Base-by-base conservation (phyloP, 2,888 invertebrate genomes). In the Pterobdella sp. region DNA sequence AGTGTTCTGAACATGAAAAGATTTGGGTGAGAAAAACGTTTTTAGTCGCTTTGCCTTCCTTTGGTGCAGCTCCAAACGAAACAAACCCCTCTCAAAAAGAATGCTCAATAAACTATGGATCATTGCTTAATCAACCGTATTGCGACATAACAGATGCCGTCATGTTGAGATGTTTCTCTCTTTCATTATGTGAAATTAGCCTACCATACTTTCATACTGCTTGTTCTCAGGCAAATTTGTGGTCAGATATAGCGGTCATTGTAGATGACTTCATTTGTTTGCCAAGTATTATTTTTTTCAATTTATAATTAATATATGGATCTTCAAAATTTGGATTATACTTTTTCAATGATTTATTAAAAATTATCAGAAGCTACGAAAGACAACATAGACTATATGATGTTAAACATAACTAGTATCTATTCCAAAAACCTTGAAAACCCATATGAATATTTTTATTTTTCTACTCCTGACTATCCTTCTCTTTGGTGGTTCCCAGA, bases 121-220 rank as follows among this genome's bases (percentile, higher is more conserved):
- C 60, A 3, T n/a, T 56, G 4, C 60, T 56, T 7, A 22, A 7
- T 26, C 60, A 56, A 22, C 60, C 60, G n/a, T 56, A 56, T 26
- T 56, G 60, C n/a, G 60, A 56, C 60, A 56, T 56, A 4, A 56
- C 60, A 3, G 60, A 56, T 3, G 60, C n/a, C 4, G 60, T 56
- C 4, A 26, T 56, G 4, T 18, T 56, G n/a, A 56, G n/a, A 22
- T 56, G 60, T 26, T 56, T 26, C 14, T 14, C 18, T 26, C n/a
- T 56, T 3, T 18, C n/a, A 22, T 26, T 4, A 26, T 56, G 60
- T 56, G 60, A 56, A 22, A 26, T 56, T 3, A 26, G n/a, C 7
- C n/a, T 56, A 3, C 3, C 3, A 22, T 14, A 26, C 3, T 56
- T 56, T 56, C 3, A 22, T 3, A 4, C 4, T 26, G 60, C n/a